phyloP scores from a whole-genome alignment of 2,113 vertebrate species.

The Parotia lawesii region DNA sequence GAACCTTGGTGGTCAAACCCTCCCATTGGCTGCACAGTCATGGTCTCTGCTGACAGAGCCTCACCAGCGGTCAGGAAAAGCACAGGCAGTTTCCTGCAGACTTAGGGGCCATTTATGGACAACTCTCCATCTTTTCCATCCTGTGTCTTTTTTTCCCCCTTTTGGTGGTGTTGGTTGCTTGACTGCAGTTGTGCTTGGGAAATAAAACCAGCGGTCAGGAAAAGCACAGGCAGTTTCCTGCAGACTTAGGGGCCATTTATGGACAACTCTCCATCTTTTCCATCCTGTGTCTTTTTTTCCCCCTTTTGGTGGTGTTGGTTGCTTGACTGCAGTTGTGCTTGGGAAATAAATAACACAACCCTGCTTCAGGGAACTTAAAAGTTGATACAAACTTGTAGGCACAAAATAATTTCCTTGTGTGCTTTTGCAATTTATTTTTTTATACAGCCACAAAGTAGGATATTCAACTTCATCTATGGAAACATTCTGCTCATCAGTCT shows the following conservation, averaged over 20 bases:
- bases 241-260: background rate
- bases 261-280: background rate
- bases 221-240: background rate
- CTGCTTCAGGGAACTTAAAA: background rate
- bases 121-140: background rate
- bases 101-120: background rate
- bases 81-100: background rate
- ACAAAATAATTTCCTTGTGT: background rate
- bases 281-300: background rate
- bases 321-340: background rate
- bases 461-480: background rate
- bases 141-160: background rate
- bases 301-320: background rate
- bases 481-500: background rate
- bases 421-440: background rate
- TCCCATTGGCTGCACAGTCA: background rate
- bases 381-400: background rate
- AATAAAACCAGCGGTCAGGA: background rate
- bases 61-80: background rate
- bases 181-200: background rate
- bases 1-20: background rate
- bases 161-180: background rate
- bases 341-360: background rate
- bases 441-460: background rate
- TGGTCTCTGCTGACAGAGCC: fast-evolving